phyloP scores from a whole-genome alignment of 2,888 invertebrate species.

The Seira musarum region DNA sequence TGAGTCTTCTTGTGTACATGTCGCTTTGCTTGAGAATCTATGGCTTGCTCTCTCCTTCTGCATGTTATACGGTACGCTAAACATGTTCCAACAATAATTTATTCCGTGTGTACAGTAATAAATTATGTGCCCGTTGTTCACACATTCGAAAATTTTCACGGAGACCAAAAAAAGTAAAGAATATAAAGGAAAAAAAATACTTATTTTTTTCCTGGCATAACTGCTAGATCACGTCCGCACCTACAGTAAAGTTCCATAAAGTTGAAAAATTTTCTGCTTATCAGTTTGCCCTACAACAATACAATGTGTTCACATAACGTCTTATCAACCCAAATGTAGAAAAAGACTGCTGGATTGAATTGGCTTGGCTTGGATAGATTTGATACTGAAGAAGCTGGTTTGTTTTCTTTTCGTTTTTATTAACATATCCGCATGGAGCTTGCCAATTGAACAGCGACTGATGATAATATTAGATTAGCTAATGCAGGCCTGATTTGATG shows the following conservation, averaged over 20 bases:
- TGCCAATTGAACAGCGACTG: no score
- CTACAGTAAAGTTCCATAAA: slow-evolving; percentile 29
- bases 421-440: slow-evolving; percentile 21
- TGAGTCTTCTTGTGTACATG: neutral
- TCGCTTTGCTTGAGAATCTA: neutral
- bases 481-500: slow-evolving; percentile 13
- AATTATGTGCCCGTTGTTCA: slow-evolving; percentile 57
- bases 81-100: slow-evolving; percentile 56
- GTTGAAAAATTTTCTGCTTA: no score
- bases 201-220: slow-evolving; percentile 35
- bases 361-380: no score
- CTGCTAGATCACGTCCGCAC: slow-evolving; percentile 52
- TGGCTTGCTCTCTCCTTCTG: no score
- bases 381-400: no score
- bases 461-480: slow-evolving; percentile 26
- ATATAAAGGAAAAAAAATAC: slow-evolving; percentile 12
- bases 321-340: no score
- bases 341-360: no score
- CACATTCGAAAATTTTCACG: slow-evolving; percentile 54
- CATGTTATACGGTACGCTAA: slow-evolving; percentile 30
- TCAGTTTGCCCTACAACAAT: no score
- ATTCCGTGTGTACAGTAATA: slow-evolving; percentile 53
- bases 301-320: no score
- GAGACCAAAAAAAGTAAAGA: slow-evolving; percentile 9
- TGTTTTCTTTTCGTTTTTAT: no score